Base-by-base conservation (phyloP, 2,797 vertebrate species). In the Lycodopsis pacificus region DNA sequence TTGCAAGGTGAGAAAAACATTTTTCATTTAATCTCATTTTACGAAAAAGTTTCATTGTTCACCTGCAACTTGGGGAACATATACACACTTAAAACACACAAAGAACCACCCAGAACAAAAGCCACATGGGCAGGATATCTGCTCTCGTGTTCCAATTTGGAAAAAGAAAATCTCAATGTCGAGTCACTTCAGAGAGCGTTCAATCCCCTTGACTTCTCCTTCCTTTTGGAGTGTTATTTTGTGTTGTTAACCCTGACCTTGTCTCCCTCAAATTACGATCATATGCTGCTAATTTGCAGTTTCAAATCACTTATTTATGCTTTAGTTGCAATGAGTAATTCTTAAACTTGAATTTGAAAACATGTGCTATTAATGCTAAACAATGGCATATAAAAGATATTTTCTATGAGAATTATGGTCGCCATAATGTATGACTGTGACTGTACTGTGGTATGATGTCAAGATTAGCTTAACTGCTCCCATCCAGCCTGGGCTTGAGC, bases 401-500 rank as follows among this genome's bases (percentile, higher is more conserved):
- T 25, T 40, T 30, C 0, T 19, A 19, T 63, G 53, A 32, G 12
- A 58, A 65, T 42, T 42, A 73, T 36, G 25, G 51, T 38, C 5
- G 5, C 15, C n/a, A 38, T 20, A 48, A 36, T 36, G 15, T 17
- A 34, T 25, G 42, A 65, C 27, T 46, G 4, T 30, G 27, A 30
- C 30, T 32, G 5, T 32, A 32, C 30, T 27, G 63, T 51, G 1
- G 49, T 9, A 49, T 30, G 58, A 71, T 30, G 64, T 77, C 46
- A 63, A 64, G 27, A 22, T 72, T 76, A 54, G 10, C 30, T 30
- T 2, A 40, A 19, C 44, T 54, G 36, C 65, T 72, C 56, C 11
- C 51, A 32, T 44, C 20, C 34, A 53, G 40, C 38, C 38, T 49
- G 67, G 77, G 62, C 64, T 63, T 76, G 30, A 81, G 13, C 73